Evolutionary conservation across 53 echinoderm and acorn worm species (phyloP).

Genomic region (Crossaster papposus): DNA sequence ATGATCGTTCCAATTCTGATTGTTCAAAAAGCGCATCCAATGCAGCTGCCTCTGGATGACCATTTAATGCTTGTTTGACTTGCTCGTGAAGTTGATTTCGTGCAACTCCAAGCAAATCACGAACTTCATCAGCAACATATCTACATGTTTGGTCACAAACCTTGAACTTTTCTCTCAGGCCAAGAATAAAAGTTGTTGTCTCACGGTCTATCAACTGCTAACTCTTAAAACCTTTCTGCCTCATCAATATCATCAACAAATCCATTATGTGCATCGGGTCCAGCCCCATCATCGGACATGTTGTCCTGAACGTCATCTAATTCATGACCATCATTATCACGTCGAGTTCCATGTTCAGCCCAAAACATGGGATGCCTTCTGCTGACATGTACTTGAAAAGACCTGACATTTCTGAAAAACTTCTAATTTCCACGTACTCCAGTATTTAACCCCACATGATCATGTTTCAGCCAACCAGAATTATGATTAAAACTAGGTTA

Average conservation of each 20-base stretch:
- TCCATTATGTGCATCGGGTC: not conserved
- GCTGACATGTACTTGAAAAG: constrained; percentile 1
- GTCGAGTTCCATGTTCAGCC: constrained; percentile 20
- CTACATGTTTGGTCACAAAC: constrained; percentile 27
- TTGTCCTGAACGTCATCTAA: not conserved
- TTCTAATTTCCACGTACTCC: not conserved
- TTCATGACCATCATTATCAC: constrained; percentile 4
- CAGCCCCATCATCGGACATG: not conserved
- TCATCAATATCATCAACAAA: not conserved
- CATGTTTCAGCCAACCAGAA: too few species aligned
- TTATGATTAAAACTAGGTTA: too few species aligned
- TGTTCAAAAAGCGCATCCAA: constrained; percentile 16
- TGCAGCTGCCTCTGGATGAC: constrained; percentile 1
- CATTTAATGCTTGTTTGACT: not conserved
- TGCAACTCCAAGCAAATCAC: constrained; percentile 24
- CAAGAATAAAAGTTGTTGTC: constrained; percentile 1
- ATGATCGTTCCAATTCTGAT: constrained; percentile 23
- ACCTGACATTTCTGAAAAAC: not conserved
- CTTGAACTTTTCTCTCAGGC: constrained; percentile 18
- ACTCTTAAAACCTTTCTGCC: not conserved
- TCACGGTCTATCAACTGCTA: constrained; percentile 9
- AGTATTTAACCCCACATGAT: too few species aligned
- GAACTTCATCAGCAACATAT: constrained; percentile 27
- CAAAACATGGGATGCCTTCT: constrained; percentile 18
- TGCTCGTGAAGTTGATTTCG: not conserved